These are phyloP conservation scores for Hemibagrus wyckioides DNA, from an alignment of 2,113 vertebrate genomes.

Conservation along the genomic window DNA sequence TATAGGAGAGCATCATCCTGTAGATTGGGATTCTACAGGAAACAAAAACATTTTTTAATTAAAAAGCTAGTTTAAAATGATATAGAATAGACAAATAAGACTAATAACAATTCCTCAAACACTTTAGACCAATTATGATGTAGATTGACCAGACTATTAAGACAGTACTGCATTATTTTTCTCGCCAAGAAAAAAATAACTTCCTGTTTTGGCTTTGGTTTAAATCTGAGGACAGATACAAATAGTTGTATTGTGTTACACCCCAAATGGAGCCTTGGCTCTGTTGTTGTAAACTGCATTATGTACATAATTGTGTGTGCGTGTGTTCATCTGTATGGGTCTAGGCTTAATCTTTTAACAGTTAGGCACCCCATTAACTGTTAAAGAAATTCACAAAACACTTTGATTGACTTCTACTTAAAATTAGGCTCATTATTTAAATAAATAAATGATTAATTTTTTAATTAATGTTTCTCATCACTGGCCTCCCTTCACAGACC, in stretches of 20 bases:
- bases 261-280: not conserved
- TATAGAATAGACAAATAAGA: no score
- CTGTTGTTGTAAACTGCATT: not conserved
- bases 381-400: not conserved
- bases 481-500: not conserved
- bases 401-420: no score
- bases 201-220: not conserved
- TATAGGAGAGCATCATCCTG: not conserved
- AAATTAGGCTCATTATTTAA: not conserved
- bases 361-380: not conserved
- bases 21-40: not conserved
- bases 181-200: not conserved
- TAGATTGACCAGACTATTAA: not conserved
- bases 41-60: not conserved
- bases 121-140: no score
- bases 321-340: not conserved
- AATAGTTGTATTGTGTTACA: not conserved
- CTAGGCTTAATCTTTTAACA: not conserved
- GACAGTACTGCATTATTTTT: not conserved
- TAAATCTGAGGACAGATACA: not conserved
- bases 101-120: no score
- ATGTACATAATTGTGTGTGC: not conserved
- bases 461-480: no score
- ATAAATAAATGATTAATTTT: not conserved
- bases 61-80: no score